Conservation (phyloP, 2,113 vertebrate species). For the Australoheros scitulus region DNA sequence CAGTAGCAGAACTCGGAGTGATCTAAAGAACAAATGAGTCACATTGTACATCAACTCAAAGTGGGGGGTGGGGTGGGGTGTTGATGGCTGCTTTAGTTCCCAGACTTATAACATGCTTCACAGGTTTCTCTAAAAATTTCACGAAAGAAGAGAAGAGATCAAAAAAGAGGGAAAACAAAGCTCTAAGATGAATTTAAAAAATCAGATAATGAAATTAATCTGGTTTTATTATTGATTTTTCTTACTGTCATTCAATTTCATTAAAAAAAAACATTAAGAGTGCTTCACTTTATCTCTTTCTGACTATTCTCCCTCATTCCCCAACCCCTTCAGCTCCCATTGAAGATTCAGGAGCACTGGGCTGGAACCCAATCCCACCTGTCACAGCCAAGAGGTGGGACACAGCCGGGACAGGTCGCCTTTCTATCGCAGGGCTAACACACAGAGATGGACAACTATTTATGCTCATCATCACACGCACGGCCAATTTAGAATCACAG, state of each 20-base stretch:
- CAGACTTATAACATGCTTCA: background rate
- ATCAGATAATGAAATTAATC: background rate
- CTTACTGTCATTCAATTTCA: background rate
- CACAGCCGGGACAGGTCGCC: no score
- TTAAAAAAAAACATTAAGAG: background rate
- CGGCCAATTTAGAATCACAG: no score
- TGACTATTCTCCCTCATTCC: background rate
- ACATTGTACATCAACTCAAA: background rate
- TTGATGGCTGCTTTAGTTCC: background rate
- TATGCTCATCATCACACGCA: no score
- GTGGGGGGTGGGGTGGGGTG: background rate
- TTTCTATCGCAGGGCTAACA: no score
- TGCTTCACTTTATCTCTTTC: background rate
- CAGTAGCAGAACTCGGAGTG: constrained; percentile 72
- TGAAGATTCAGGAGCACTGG: background rate
- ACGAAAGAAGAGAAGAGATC: background rate
- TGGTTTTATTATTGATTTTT: background rate
- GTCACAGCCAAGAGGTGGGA: no score
- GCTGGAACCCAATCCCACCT: no score
- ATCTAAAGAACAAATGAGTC: constrained; percentile 60
- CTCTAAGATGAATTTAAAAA: background rate
- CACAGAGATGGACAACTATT: no score
- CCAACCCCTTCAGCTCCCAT: background rate
- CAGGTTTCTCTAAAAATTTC: background rate
- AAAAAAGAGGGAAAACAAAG: background rate